Evolutionary conservation across 2,797 vertebrate genomes (phyloP).

Genomic region (Halcyon smyrnensis): DNA sequence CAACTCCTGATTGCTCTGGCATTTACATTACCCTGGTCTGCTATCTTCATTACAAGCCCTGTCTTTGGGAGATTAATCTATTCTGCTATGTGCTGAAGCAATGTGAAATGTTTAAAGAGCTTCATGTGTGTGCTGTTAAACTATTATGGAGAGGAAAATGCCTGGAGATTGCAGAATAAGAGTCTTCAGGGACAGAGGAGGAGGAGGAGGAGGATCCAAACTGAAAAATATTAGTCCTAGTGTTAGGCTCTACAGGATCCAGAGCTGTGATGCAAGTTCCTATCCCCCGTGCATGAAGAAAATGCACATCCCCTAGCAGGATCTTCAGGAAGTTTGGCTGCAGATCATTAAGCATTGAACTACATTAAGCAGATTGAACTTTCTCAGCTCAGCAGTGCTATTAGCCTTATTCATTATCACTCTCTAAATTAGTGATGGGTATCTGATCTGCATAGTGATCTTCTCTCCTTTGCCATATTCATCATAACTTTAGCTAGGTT

Average conservation of each 20-base stretch:
- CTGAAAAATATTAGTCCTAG: neutral
- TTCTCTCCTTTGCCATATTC: neutral
- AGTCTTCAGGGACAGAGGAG: neutral
- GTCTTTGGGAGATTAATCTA: neutral
- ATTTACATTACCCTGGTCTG: neutral
- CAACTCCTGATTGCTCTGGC: neutral
- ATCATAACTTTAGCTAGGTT: neutral
- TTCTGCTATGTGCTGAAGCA: neutral
- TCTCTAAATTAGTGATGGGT: slow-evolving; percentile 19
- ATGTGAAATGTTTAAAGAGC: slow-evolving; percentile 3
- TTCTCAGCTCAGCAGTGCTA: neutral
- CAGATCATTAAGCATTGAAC: neutral
- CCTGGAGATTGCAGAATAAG: neutral
- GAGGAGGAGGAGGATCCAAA: neutral
- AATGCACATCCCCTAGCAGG: neutral
- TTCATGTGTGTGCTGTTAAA: neutral
- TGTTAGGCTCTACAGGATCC: neutral
- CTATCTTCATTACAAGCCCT: neutral
- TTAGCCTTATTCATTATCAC: neutral
- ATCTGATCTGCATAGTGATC: neutral
- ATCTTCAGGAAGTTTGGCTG: neutral
- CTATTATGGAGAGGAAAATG: neutral
- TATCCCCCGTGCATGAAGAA: rapidly evolving
- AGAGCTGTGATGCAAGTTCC: neutral
- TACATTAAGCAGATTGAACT: neutral